Conservation (phyloP, 2,888 invertebrate species). For the Amphipyra tragopoginis region DNA sequence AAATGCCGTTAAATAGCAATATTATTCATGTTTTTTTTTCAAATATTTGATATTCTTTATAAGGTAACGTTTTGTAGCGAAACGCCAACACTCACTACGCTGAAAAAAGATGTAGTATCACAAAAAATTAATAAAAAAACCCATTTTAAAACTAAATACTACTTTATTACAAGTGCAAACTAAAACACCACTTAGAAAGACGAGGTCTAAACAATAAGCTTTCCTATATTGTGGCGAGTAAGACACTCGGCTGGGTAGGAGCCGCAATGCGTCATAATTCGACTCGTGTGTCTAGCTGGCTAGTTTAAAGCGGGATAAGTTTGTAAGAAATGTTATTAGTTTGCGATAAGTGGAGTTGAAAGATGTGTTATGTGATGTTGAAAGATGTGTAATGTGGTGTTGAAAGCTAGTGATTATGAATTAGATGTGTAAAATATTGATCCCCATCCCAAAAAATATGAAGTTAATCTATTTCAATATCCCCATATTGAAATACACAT, state of each 20-base stretch:
- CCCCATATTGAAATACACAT: too few species aligned
- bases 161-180: slow-evolving; percentile 25
- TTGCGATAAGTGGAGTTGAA: not conserved
- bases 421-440: too few species aligned
- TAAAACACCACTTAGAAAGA: slow-evolving; percentile 38
- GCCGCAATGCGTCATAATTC: slow-evolving; percentile 69
- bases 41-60: too few species aligned
- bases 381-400: not conserved
- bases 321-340: slow-evolving; percentile 5
- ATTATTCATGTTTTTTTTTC: too few species aligned
- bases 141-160: slow-evolving; percentile 18
- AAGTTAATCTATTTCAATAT: too few species aligned
- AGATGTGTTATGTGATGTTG: not conserved
- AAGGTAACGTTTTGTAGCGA: too few species aligned
- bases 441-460: too few species aligned
- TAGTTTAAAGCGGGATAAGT: slow-evolving; percentile 33
- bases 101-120: too few species aligned
- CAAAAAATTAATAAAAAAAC: too few species aligned
- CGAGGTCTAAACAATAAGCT: slow-evolving; percentile 45
- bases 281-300: slow-evolving; percentile 31
- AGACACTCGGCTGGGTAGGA: slow-evolving; percentile 44
- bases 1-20: too few species aligned
- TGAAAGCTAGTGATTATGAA: too few species aligned
- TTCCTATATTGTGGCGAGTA: slow-evolving; percentile 34
- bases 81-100: too few species aligned